These are phyloP conservation scores for Pollenia griseotomentosa DNA, from an alignment of 2,888 invertebrate species.

Conservation along the genomic window DNA sequence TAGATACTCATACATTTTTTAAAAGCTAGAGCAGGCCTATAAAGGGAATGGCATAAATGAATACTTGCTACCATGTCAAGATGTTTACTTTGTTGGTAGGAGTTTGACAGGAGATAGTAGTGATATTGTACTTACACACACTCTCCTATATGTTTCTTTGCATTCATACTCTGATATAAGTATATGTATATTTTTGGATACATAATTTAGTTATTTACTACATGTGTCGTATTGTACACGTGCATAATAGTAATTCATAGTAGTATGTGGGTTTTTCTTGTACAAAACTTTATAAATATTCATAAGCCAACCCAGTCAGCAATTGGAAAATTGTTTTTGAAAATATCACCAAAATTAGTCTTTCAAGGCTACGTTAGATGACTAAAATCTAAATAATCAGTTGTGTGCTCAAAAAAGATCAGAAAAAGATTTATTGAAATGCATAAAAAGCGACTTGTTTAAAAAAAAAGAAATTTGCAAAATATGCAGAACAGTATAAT, in stretches of 20 bases:
- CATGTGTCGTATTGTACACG: neutral
- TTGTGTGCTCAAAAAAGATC: too few species aligned
- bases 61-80: conserved; percentile 19
- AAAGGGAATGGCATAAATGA: conserved; percentile 13
- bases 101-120: neutral
- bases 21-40: neutral
- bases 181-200: neutral
- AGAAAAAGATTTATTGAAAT: too few species aligned
- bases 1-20: neutral
- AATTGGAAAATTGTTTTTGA: too few species aligned
- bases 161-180: neutral
- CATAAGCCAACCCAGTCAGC: conserved; percentile 12
- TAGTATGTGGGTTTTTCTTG: neutral
- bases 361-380: too few species aligned
- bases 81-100: neutral
- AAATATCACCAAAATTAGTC: too few species aligned
- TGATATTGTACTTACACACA: neutral
- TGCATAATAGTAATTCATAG: neutral
- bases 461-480: too few species aligned
- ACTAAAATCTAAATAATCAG: too few species aligned
- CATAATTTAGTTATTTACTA: conserved; percentile 5
- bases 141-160: neutral
- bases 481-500: too few species aligned
- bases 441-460: too few species aligned
- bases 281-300: conserved; percentile 54